Conservation (phyloP, 2,113 vertebrate genomes). For the Callipepla squamata region DNA sequence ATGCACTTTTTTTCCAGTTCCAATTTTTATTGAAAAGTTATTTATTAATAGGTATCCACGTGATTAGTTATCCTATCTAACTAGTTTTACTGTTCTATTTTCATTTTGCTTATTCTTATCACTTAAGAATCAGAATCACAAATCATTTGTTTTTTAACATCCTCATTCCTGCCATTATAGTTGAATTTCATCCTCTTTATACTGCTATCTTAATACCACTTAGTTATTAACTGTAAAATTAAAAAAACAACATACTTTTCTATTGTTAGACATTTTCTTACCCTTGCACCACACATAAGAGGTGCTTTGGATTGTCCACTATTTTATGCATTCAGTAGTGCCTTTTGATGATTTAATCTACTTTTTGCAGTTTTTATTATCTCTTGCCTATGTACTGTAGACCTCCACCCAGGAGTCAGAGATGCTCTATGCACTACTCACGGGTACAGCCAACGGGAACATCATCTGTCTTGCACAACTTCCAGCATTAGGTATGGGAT, state of each 20-base stretch:
- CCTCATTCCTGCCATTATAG: constrained; percentile 7
- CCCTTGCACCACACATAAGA: accelerated
- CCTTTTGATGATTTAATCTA: background rate
- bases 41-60: constrained; percentile 70
- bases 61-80: constrained; percentile 63
- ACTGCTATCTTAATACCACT: constrained; percentile 24
- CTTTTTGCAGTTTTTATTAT: background rate
- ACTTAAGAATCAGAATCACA: constrained; percentile 53
- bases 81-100: constrained; percentile 58
- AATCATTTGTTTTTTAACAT: constrained; percentile 24
- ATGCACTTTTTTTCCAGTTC: constrained; percentile 57
- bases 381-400: accelerated
- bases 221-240: constrained; percentile 15
- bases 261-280: background rate
- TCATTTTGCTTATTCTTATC: constrained; percentile 47
- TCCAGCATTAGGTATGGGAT: background rate
- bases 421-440: background rate
- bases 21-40: constrained; percentile 75
- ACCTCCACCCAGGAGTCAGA: background rate
- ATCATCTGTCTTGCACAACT: background rate
- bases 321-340: background rate
- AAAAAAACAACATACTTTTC: background rate
- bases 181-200: constrained; percentile 19
- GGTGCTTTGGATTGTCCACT: background rate
- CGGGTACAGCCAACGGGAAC: background rate